Conservation (phyloP, 2,888 invertebrate species). For the Plagiodera versicolora region DNA sequence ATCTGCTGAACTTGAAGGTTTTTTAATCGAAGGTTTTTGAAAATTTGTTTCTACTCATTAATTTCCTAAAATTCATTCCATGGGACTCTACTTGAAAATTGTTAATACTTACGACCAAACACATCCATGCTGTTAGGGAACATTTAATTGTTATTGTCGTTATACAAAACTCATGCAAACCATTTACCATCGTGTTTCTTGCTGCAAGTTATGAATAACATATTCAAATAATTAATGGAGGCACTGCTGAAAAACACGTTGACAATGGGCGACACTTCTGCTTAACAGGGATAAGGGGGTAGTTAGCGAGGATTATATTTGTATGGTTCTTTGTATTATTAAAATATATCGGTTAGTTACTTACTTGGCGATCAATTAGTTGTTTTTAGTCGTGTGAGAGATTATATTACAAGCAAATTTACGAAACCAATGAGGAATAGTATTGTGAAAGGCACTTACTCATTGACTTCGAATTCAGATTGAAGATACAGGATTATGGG, state of each 20-base stretch:
- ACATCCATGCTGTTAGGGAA: conserved; percentile 27
- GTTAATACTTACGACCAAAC: conserved; percentile 35
- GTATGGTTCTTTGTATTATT: conserved; percentile 44
- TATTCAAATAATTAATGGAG: not conserved
- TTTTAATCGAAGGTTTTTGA: too few species aligned
- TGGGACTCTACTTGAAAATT: conserved; percentile 24
- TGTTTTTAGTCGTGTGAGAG: conserved; percentile 1
- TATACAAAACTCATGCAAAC: conserved; percentile 15
- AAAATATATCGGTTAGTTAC: conserved; percentile 27
- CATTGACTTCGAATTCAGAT: not conserved
- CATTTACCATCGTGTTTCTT: conserved; percentile 9
- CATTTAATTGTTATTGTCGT: not conserved
- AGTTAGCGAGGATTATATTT: conserved; percentile 20
- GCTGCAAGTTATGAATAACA: not conserved
- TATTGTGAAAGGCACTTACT: not conserved
- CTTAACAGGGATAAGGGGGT: conserved; percentile 34
- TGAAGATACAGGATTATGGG: not conserved
- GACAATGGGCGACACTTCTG: conserved; percentile 47
- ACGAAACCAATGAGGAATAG: not conserved
- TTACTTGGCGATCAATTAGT: conserved; percentile 27
- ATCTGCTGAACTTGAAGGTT: too few species aligned
- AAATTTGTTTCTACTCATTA: not conserved
- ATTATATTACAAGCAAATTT: not conserved
- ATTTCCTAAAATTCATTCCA: too few species aligned
- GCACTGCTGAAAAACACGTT: conserved; percentile 7